A percentile compares a stretch with the other conserved stretches of the same genome.
phyloP scores from a whole-genome alignment of 2,888 invertebrate genomes.

The Oscheius sp. region DNA sequence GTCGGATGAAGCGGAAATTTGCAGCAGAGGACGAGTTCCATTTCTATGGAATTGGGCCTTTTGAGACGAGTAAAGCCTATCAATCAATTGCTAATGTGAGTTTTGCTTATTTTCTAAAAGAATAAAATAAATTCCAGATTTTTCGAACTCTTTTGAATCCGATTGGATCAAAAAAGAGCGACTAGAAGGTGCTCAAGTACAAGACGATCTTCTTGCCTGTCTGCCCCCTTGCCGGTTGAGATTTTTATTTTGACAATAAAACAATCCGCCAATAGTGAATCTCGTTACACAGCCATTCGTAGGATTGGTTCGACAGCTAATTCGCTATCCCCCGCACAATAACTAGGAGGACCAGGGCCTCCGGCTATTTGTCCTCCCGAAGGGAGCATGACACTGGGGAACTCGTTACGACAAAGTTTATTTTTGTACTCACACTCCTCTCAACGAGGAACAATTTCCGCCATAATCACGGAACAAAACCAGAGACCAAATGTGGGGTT shows the following conservation, averaged over 20 bases:
- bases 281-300: neutral
- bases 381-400: too few species aligned
- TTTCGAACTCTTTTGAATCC: neutral
- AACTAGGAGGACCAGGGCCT: neutral
- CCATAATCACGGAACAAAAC: too few species aligned
- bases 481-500: too few species aligned
- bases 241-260: neutral
- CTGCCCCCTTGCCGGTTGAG: neutral
- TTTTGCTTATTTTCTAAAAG: neutral
- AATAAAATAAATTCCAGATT: neutral
- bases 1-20: conserved; percentile 66
- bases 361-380: neutral
- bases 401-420: too few species aligned
- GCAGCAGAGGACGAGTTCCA: conserved; percentile 61
- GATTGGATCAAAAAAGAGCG: too few species aligned
- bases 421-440: too few species aligned
- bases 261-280: neutral
- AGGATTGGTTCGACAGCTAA: conserved; percentile 1
- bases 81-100: conserved; percentile 49
- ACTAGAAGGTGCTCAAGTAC: too few species aligned
- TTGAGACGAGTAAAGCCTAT: conserved; percentile 63
- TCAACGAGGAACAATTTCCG: too few species aligned
- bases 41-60: conserved; percentile 66
- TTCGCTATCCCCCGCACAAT: neutral
- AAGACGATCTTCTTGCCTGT: too few species aligned